Conservation (phyloP, 2,888 invertebrate genomes). For the Megastigmus dorsalis region DNA sequence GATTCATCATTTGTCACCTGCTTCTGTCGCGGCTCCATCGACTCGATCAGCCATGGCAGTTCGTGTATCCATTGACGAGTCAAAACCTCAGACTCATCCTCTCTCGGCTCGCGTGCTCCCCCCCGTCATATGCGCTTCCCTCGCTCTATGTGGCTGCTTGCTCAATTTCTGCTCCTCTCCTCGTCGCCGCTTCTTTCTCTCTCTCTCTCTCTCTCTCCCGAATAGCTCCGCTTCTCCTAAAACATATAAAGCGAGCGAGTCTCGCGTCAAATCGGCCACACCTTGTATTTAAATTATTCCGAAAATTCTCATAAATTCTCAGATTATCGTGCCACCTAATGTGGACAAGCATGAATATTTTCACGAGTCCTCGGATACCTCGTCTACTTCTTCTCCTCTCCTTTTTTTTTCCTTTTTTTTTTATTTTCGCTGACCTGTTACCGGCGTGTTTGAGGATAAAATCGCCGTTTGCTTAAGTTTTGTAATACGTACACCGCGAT, state of each 20-base stretch:
- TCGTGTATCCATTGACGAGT: background rate
- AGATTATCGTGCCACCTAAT: conserved; percentile 49
- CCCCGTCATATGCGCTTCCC: background rate
- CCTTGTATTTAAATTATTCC: conserved; percentile 51
- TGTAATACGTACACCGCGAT: conserved; percentile 9
- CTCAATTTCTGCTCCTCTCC: conserved; percentile 19
- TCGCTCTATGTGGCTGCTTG: conserved; percentile 14
- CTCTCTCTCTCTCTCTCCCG: background rate
- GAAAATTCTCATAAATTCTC: conserved; percentile 52
- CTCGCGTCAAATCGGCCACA: conserved; percentile 40
- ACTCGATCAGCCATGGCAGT: too few relatives aligned
- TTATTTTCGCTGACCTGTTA: conserved; percentile 14
- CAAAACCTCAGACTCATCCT: background rate
- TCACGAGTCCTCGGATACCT: background rate
- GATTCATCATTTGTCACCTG: conserved; percentile 49
- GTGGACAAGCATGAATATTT: conserved; percentile 38
- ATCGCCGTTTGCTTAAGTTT: conserved; percentile 30
- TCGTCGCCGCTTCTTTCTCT: background rate
- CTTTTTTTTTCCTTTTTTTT: background rate
- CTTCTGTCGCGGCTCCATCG: conserved; percentile 28
- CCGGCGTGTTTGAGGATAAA: conserved; percentile 28
- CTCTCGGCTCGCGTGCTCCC: background rate
- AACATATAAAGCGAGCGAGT: conserved; percentile 22
- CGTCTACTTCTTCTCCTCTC: background rate
- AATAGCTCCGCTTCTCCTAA: background rate